These are phyloP conservation scores for Aspidiotus rigidus DNA, from an alignment of 2,888 invertebrate species.

Conservation along the genomic window DNA sequence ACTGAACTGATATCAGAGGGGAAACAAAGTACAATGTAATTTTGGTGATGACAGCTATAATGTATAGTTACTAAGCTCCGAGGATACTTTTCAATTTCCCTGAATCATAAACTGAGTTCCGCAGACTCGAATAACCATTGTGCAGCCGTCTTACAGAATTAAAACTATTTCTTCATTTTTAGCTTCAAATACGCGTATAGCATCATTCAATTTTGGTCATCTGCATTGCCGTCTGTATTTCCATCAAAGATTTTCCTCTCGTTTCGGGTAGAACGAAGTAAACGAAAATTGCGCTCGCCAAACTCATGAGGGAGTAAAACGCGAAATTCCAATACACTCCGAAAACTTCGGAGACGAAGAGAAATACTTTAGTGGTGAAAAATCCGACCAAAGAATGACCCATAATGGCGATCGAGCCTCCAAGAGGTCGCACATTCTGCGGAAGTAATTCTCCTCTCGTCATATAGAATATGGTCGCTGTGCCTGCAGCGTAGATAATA, in stretches of 20 bases:
- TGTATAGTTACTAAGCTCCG: too few species aligned
- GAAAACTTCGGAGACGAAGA: conserved; percentile 12
- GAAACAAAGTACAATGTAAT: too few species aligned
- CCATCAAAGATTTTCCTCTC: conserved; percentile 27
- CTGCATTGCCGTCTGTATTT: conserved; percentile 14
- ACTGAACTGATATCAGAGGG: too few species aligned
- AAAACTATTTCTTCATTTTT: too few species aligned
- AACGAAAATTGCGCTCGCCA: conserved; percentile 3
- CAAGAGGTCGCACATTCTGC: conserved; percentile 10
- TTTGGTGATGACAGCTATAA: too few species aligned
- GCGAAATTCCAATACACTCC: conserved; percentile 23
- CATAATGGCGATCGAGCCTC: conserved; percentile 15
- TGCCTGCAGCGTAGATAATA: conserved; percentile 6
- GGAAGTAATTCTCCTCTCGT: conserved; percentile 24
- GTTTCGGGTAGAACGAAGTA: conserved; percentile 21
- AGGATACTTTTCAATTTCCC: too few species aligned
- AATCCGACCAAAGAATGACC: conserved; percentile 7
- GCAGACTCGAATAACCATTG: too few species aligned
- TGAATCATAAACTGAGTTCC: too few species aligned
- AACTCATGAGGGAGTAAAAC: conserved; percentile 7
- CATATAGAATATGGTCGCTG: conserved; percentile 1
- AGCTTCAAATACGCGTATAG: too few species aligned
- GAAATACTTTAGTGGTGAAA: conserved; percentile 12
- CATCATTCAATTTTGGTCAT: neutral
- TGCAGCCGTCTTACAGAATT: too few species aligned